Percentiles rank a stretch among this genome's conserved stretches.
phyloP scores from a whole-genome alignment of 1,140 invertebrate genomes.

The Drosophila repletoides region DNA sequence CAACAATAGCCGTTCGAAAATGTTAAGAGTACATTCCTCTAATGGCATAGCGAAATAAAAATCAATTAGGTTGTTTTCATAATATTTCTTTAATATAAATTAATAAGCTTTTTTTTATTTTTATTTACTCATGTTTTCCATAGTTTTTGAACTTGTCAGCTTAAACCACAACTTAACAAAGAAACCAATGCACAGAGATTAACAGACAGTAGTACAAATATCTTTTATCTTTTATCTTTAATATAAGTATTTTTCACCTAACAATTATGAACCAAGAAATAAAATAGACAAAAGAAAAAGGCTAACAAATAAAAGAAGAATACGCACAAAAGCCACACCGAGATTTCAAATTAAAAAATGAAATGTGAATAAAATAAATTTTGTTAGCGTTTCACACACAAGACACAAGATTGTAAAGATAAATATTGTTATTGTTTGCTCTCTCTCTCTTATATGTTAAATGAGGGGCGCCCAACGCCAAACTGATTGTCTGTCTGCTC shows the following conservation, averaged over 20 bases:
- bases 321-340: constrained; percentile 56
- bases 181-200: constrained; percentile 69
- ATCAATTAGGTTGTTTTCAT: constrained; percentile 2
- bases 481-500: constrained; percentile 71
- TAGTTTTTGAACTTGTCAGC: constrained; percentile 76
- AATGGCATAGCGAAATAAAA: constrained; percentile 2
- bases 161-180: constrained; percentile 77
- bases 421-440: constrained; percentile 26
- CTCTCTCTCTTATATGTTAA: neutral
- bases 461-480: constrained; percentile 16
- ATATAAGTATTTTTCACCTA: constrained; percentile 23
- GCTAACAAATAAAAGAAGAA: constrained; percentile 34
- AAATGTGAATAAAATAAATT: constrained; percentile 16
- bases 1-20: too few relatives aligned
- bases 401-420: constrained; percentile 18
- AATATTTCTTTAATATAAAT: constrained; percentile 63
- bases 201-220: constrained; percentile 64
- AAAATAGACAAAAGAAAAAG: constrained; percentile 33
- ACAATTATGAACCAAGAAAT: constrained; percentile 52
- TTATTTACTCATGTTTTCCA: constrained; percentile 61
- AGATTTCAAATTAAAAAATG: constrained; percentile 4
- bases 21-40: too few relatives aligned
- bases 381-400: too few relatives aligned
- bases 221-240: constrained; percentile 28
- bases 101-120: constrained; percentile 70